Percentiles rank a stretch among this genome's conserved stretches.
Evolutionary conservation across 30 jellyfish, hydroid and myxozoan genomes (phyloP).

Genomic region (Hydractinia symbiolongicarpus): DNA sequence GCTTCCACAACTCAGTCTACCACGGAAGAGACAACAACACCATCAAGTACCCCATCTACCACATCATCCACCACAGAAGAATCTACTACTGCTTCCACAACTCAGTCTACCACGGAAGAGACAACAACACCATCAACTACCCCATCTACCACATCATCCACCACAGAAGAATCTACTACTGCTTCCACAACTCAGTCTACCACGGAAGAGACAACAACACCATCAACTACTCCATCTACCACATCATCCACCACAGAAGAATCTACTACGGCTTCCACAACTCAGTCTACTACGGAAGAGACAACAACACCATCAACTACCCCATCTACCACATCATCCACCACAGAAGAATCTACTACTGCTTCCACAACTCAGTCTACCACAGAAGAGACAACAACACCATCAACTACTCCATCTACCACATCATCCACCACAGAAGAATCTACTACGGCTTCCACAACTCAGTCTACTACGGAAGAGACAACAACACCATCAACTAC

Average conservation of each 20-base stretch:
- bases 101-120: neutral
- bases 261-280: neutral
- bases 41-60: slow-evolving; percentile 14
- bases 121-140: slow-evolving; percentile 5
- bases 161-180: slow-evolving; percentile 16
- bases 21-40: slow-evolving; percentile 3
- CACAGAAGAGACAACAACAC: no score
- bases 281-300: neutral
- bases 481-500: neutral
- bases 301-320: neutral
- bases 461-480: neutral
- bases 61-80: neutral
- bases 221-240: neutral
- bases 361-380: neutral
- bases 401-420: neutral
- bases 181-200: neutral
- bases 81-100: slow-evolving; percentile 16
- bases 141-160: slow-evolving; percentile 4
- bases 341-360: neutral
- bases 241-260: neutral
- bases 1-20: slow-evolving; percentile 21
- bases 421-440: neutral
- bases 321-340: neutral
- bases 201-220: no score
- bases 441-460: neutral